Conservation (phyloP, 2,797 vertebrate genomes). For the Gymnodraco acuticeps region DNA sequence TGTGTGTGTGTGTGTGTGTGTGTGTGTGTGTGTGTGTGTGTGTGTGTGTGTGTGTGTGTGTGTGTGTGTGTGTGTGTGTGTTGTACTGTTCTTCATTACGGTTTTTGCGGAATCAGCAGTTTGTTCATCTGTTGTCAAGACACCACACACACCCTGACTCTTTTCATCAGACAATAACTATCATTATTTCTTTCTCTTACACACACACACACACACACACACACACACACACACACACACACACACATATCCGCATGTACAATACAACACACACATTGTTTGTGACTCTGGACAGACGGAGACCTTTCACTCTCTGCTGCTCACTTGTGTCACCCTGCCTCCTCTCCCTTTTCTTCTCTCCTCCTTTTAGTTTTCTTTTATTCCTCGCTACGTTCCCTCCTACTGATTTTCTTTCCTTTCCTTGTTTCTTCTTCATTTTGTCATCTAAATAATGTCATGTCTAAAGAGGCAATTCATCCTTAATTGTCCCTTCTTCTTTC, state of each 20-base stretch:
- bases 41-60: no score
- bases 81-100: not conserved
- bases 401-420: not conserved
- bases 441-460: not conserved
- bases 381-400: no score
- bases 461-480: not conserved
- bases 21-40: no score
- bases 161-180: conserved; percentile 1
- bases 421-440: not conserved
- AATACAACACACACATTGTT: not conserved
- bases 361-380: not conserved
- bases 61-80: no score
- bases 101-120: conserved; percentile 24
- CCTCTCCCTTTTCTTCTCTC: not conserved
- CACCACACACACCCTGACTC: not conserved
- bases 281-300: not conserved
- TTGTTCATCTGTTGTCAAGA: conserved; percentile 22
- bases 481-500: not conserved
- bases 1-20: no score
- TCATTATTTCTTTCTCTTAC: not conserved
- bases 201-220: not conserved
- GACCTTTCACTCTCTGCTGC: not conserved
- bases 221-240: not conserved
- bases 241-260: not conserved
- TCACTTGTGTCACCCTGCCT: not conserved